A percentile compares a stretch with the other conserved stretches of the same genome.
phyloP scores from a whole-genome alignment of 1,140 invertebrate species.

The Calycopis cecrops region DNA sequence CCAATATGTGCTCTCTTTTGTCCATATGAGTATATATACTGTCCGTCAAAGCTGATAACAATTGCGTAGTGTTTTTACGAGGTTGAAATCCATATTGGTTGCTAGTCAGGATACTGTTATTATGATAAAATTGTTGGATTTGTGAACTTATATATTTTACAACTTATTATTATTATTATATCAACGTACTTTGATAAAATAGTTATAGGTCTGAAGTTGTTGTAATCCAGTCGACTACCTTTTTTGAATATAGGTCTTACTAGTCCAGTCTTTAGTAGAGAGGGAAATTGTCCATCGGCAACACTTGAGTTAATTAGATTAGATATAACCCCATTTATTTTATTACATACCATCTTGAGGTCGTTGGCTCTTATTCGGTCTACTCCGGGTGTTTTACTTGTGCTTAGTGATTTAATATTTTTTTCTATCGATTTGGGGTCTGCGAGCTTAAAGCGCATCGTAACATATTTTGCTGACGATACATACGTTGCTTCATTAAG shows the following conservation, averaged over 20 bases:
- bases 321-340: slow-evolving; percentile 14
- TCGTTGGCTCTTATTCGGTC: slow-evolving; percentile 25
- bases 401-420: slow-evolving; percentile 15
- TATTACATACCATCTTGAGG: slow-evolving; percentile 20
- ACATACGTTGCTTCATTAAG: not conserved
- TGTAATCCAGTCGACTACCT: slow-evolving; percentile 10
- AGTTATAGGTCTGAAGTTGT: slow-evolving; percentile 31
- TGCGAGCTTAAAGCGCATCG: slow-evolving; percentile 14
- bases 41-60: slow-evolving; percentile 16
- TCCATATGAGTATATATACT: slow-evolving; percentile 21
- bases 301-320: slow-evolving; percentile 27
- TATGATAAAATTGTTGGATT: slow-evolving; percentile 18
- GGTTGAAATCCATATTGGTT: slow-evolving; percentile 25
- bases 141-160: slow-evolving; percentile 24
- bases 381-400: slow-evolving; percentile 11
- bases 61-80: slow-evolving; percentile 17
- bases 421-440: not conserved
- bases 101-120: slow-evolving; percentile 20
- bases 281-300: slow-evolving; percentile 14
- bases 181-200: slow-evolving; percentile 26
- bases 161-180: too few species aligned
- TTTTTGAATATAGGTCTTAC: slow-evolving; percentile 29
- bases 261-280: slow-evolving; percentile 19
- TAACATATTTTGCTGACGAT: slow-evolving; percentile 5
- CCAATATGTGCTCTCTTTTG: slow-evolving; percentile 17